Conservation (phyloP, 2,797 vertebrate genomes). For the Dryobates pubescens region DNA sequence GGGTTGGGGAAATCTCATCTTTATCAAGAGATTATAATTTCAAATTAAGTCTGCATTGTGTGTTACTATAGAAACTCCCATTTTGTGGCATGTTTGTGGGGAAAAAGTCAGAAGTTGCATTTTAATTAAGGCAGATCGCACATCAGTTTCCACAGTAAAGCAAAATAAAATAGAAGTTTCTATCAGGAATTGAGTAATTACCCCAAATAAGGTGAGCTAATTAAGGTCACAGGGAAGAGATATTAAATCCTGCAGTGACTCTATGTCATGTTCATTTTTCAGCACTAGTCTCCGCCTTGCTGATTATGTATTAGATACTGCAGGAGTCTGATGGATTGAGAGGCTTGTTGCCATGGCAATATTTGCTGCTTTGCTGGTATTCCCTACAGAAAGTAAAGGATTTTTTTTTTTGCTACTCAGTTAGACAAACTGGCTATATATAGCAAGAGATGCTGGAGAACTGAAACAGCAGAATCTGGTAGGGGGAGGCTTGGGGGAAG, state of each 20-base stretch:
- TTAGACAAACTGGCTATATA: slow-evolving; percentile 77
- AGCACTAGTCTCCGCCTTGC: slow-evolving; percentile 70
- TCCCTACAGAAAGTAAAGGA: slow-evolving; percentile 83
- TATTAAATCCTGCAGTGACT: slow-evolving; percentile 47
- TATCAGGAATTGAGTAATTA: not conserved
- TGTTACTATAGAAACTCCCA: slow-evolving; percentile 74
- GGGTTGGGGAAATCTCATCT: slow-evolving; percentile 4
- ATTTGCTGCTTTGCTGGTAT: slow-evolving; percentile 85
- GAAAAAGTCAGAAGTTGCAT: slow-evolving; percentile 58
- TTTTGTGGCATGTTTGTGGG: slow-evolving; percentile 58
- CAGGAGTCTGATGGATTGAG: slow-evolving; percentile 80
- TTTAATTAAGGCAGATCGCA: slow-evolving; percentile 40
- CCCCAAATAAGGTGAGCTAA: slow-evolving; percentile 25
- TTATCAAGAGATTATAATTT: slow-evolving; percentile 66
- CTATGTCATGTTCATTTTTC: slow-evolving; percentile 36
- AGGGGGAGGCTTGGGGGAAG: not conserved
- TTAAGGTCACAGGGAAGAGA: slow-evolving; percentile 37
- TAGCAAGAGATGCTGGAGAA: slow-evolving; percentile 76
- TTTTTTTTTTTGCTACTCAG: slow-evolving; percentile 54
- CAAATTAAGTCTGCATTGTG: slow-evolving; percentile 58
- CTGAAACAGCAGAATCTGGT: slow-evolving; percentile 59
- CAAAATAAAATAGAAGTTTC: slow-evolving; percentile 28
- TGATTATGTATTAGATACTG: slow-evolving; percentile 81
- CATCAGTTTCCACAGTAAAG: not conserved
- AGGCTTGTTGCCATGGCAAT: slow-evolving; percentile 90